phyloP scores from a whole-genome alignment of 2,888 invertebrate genomes.

The Tipula lateralis region DNA sequence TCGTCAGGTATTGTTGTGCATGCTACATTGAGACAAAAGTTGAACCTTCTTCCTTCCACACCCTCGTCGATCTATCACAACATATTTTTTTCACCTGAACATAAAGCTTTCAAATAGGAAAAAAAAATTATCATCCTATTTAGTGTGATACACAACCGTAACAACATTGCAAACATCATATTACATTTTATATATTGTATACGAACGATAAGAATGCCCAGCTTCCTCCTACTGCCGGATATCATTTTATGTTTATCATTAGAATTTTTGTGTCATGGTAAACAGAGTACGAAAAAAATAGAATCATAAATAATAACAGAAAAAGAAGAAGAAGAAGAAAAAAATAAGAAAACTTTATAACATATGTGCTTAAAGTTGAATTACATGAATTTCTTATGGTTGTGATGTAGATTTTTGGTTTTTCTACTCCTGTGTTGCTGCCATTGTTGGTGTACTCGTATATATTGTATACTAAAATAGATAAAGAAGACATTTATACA shows the following conservation, averaged over 20 bases:
- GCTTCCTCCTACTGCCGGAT: background rate
- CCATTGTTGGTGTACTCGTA: background rate
- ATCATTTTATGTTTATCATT: background rate
- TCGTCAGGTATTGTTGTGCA: too few species aligned
- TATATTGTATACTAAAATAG: background rate
- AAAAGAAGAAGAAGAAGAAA: too few species aligned
- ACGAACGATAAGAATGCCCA: background rate
- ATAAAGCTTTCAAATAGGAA: background rate
- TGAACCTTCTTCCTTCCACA: background rate
- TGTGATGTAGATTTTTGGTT: background rate
- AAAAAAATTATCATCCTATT: background rate
- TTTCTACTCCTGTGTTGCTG: background rate
- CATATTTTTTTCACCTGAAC: background rate
- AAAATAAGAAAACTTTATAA: background rate
- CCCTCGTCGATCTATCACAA: background rate
- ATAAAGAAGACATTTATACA: background rate
- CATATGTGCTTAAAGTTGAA: constrained; percentile 24
- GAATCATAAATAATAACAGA: background rate
- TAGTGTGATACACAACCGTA: background rate
- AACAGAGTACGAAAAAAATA: background rate
- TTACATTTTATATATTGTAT: background rate
- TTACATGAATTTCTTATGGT: background rate
- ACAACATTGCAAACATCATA: background rate
- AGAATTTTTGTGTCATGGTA: background rate
- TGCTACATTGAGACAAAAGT: too few species aligned